Conservation (phyloP, 2,888 invertebrate species). For the Troides helena region DNA sequence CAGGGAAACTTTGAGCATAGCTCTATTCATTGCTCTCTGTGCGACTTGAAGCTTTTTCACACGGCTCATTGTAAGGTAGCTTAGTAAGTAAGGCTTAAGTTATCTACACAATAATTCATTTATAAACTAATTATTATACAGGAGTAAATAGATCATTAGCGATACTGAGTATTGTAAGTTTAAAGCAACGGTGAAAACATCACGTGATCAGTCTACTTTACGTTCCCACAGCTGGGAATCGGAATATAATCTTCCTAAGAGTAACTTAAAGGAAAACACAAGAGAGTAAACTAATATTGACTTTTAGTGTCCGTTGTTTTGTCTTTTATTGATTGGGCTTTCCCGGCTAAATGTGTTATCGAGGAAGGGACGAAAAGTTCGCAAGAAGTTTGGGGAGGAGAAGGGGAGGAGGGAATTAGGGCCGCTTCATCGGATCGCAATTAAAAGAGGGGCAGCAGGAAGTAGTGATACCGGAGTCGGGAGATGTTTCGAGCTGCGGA, state of each 20-base stretch:
- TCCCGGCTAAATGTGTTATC: conserved; percentile 46
- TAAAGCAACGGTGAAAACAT: too few species aligned
- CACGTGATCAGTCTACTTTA: too few species aligned
- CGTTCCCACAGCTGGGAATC: too few species aligned
- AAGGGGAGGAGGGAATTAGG: conserved; percentile 55
- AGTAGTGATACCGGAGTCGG: conserved; percentile 51
- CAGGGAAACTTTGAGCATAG: too few species aligned
- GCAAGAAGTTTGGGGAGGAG: conserved; percentile 33
- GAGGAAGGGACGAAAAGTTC: conserved; percentile 40
- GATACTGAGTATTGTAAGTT: too few species aligned
- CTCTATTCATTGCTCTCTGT: too few species aligned
- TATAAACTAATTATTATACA: not conserved
- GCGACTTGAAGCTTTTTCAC: too few species aligned
- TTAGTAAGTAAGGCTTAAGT: not conserved
- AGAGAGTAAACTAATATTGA: conserved; percentile 41
- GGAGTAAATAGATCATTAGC: not conserved
- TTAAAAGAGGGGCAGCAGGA: conserved; percentile 62
- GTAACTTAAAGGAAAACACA: not conserved
- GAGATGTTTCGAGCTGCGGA: conserved; percentile 9
- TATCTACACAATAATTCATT: not conserved
- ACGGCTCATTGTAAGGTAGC: too few species aligned
- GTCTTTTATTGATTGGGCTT: conserved; percentile 58
- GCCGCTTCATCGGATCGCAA: conserved; percentile 75
- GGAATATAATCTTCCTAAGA: too few species aligned
- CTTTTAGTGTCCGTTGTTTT: conserved; percentile 47